These are phyloP conservation scores for Campylomormyrus tamandua DNA, from an alignment of 2,113 vertebrate genomes.

Conservation along the genomic window DNA sequence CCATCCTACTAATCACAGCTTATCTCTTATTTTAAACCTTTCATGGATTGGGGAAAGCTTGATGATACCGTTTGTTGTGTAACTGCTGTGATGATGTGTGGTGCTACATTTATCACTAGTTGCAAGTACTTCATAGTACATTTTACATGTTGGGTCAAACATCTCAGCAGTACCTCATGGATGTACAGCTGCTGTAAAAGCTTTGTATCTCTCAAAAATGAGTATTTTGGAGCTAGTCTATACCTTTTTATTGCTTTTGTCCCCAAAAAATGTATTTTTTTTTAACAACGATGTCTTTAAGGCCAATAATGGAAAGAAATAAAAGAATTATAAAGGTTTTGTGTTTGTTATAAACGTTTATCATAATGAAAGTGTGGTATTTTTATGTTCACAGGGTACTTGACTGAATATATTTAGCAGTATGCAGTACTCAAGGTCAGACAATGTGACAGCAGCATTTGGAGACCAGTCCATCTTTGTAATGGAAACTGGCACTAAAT, in stretches of 20 bases:
- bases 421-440: neutral
- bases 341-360: neutral
- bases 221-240: neutral
- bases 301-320: neutral
- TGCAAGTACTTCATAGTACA: neutral
- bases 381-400: neutral
- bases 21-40: neutral
- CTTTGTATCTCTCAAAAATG: neutral
- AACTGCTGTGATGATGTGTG: neutral
- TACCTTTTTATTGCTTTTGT: neutral
- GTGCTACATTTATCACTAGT: neutral
- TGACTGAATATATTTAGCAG: neutral
- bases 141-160: neutral
- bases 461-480: conserved; percentile 12
- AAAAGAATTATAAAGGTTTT: neutral
- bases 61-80: neutral
- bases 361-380: neutral
- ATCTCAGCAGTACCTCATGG: neutral
- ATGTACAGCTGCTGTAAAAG: neutral
- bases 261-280: neutral
- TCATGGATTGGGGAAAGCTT: neutral
- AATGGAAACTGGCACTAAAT: conserved; percentile 15
- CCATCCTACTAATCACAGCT: neutral
- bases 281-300: neutral
- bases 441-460: neutral